Conservation (phyloP, 1,140 invertebrate species). For the Drosophila ercepeae region DNA sequence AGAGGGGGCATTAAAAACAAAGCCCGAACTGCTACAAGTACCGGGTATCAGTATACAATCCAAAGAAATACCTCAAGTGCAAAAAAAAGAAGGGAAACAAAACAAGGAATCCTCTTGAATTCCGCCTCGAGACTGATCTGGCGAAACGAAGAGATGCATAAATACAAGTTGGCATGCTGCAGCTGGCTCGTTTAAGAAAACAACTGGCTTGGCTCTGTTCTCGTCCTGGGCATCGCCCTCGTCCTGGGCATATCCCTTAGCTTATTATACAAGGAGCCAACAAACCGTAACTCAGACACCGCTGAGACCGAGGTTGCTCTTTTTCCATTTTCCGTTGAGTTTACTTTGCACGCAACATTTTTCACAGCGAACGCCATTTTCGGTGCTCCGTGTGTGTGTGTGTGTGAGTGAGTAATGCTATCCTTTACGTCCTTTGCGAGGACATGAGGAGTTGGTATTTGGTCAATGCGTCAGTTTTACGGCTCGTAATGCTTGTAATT, state of each 20-base stretch:
- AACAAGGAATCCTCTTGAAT: neutral
- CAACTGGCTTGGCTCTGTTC: neutral
- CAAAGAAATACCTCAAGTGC: too few relatives aligned
- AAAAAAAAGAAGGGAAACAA: too few relatives aligned
- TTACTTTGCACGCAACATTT: slow-evolving; percentile 61
- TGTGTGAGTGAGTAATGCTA: slow-evolving; percentile 30
- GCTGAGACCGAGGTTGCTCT: slow-evolving; percentile 24
- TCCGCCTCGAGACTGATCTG: neutral
- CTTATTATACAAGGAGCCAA: slow-evolving; percentile 48
- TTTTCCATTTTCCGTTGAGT: slow-evolving; percentile 4
- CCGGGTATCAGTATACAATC: too few relatives aligned
- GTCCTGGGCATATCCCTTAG: slow-evolving; percentile 29
- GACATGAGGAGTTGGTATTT: slow-evolving; percentile 50
- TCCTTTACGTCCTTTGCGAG: neutral
- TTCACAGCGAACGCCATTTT: slow-evolving; percentile 35
- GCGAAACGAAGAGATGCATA: neutral
- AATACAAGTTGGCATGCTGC: neutral
- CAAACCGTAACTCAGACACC: slow-evolving; percentile 51
- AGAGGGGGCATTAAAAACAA: too few relatives aligned
- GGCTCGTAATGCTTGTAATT: slow-evolving; percentile 74
- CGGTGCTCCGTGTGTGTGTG: neutral
- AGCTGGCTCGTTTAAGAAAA: neutral
- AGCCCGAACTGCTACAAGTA: too few relatives aligned
- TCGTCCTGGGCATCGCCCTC: neutral
- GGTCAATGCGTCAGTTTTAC: slow-evolving; percentile 71